Evolutionary conservation across 1,140 invertebrate species (phyloP), one percentile per base, ranked within the genome.

Genomic region (Tetramorium parvispinum): DNA sequence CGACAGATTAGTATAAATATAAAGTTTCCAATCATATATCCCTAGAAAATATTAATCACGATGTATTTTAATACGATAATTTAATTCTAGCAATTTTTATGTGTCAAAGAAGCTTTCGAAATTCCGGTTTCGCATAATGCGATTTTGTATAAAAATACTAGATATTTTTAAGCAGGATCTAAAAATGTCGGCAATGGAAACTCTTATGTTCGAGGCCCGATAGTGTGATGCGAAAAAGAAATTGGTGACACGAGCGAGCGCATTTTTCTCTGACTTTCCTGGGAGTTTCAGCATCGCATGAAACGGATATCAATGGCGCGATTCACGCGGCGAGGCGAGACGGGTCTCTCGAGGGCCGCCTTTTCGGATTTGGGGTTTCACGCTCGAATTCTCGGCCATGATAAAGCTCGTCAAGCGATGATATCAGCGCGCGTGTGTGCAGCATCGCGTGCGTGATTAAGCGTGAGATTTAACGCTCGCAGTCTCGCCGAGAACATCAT

Each of bases 381-480:
- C 87, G 87, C 61, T 70, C 87, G 88, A 88, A 43, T 40, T 81
- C 75, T 81, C 85, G 77, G 76, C 71, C 63, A 83, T 75, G 63
- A 83, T 75, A 61, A 85, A 89, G 88, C 79, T 83, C 55, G 70
- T 61, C 51, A 87, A 61, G 87, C 70, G 77, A 78, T 89, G 85
- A 37, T 83, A 65, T 78, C 76, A 49, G 88, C 88, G 85, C 51
- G 78, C n/a, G 24, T 57, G 63, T 46, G 66, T 55, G 77, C 55
- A 53, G 21, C 32, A 40, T 76, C 57, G 73, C 83, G 68, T 83
- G 79, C 65, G 71, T 59, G 85, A 83, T 89, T 81, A 83, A 87
- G 88, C 88, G 85, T 75, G 85, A 87, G 70, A 55, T 89, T 89
- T 87, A 75, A 83, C 55, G n/a, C 79, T 59, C 79, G 68, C 79